Evolutionary conservation across 2,888 invertebrate species (phyloP), one percentile per base, ranked within the genome.

Genomic region (Cheilosia grossa): DNA sequence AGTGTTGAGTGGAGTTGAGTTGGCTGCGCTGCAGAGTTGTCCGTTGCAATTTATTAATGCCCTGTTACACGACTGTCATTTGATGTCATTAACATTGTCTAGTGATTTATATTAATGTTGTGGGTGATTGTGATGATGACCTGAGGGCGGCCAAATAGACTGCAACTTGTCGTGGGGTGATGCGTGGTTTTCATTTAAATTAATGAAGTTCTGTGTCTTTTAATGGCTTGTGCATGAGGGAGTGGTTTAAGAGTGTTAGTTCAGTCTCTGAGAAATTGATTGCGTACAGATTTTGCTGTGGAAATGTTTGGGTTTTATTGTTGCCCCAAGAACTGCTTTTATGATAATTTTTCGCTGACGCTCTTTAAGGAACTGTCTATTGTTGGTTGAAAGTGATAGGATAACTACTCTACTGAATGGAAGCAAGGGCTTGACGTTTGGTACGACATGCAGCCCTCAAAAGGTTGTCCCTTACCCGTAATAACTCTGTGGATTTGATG

Each of bases 61-160:
- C 56, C 4, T 19, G 49, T 53, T 64, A 69, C 69, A 0, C 5
- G 59, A 40, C 58, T 66, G 77, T 59, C 82, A 42, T 82, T 72
- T 54, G 58, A 67, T 49, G 77, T 67, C 82, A 72, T 82, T 78
- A 70, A 72, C 58, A 66, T 77, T 82, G 59, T 66, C 66, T 42
- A 72, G 54, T 61, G 72, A 82, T 77, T 78, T 82, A 72, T 82
- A 56, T 82, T 72, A 82, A 77, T 70, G 27, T 64, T 27, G 37
- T 33, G 49, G 47, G 30, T 30, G 37, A 17, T n/a, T 44, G 61
- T 33, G 58, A 59, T 42, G 51, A 54, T n/a, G 30, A 15, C 21
- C 40, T 15, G 24, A 27, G n/a, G 33, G 47, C 15, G 17, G 56
- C 17, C 42, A 66, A n/a, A 7, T 30, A 30, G 30, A 30, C 9